Evolutionary conservation across 2,888 invertebrate species (phyloP).

Genomic region (Gymnosoma rotundatum): DNA sequence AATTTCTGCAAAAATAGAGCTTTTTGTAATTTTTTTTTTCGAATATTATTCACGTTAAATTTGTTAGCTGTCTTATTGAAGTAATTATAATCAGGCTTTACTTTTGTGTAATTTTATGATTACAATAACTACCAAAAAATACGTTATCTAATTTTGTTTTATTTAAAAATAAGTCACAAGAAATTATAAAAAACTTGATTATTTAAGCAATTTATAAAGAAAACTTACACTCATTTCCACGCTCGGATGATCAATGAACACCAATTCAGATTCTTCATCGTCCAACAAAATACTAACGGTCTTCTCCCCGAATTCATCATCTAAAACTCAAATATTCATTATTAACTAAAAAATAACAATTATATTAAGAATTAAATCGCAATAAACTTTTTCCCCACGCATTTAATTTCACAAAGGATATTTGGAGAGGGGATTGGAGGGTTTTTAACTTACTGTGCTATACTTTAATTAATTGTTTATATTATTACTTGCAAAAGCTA

Average conservation of each 20-base stretch:
- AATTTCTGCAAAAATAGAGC: too few species aligned
- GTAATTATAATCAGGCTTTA: too few species aligned
- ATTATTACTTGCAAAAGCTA: conserved; percentile 22
- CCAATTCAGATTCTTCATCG: conserved; percentile 94
- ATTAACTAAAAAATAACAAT: conserved; percentile 79
- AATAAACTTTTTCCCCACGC: conserved; percentile 19
- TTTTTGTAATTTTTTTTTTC: too few species aligned
- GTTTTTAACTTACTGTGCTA: conserved; percentile 67
- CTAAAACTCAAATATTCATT: conserved; percentile 85
- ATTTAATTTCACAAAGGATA: conserved; percentile 4
- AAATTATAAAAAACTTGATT: too few species aligned
- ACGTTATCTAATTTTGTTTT: too few species aligned
- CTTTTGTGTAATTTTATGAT: too few species aligned
- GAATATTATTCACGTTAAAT: too few species aligned
- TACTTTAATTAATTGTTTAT: conserved; percentile 35
- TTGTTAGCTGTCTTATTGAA: too few species aligned
- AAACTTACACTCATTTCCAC: conserved; percentile 94
- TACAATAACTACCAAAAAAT: too few species aligned
- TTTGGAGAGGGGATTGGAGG: conserved; percentile 22
- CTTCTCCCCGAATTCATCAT: conserved; percentile 95
- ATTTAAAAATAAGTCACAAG: too few species aligned
- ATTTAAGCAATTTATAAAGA: neutral
- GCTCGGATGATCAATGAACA: conserved; percentile 94
- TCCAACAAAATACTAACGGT: conserved; percentile 94
- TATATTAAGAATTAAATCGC: conserved; percentile 65